These are phyloP conservation scores for Electrophaes corylata DNA, from an alignment of 2,888 invertebrate genomes.

Conservation along the genomic window DNA sequence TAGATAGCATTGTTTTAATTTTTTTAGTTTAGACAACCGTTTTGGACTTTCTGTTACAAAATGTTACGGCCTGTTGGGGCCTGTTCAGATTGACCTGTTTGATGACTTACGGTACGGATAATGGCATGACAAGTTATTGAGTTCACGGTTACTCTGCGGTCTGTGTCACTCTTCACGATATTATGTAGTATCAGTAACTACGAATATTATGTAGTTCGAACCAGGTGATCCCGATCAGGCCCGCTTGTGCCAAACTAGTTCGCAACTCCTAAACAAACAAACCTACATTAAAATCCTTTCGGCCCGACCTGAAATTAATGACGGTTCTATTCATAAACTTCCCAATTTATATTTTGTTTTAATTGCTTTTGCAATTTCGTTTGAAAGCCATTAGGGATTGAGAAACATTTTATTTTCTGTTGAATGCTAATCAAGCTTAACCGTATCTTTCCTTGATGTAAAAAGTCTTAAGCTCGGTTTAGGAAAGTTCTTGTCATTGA, in stretches of 20 bases:
- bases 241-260: constrained; percentile 50
- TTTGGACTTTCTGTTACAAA: too few species aligned
- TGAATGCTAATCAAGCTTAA: constrained; percentile 22
- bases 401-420: constrained; percentile 28
- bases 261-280: constrained; percentile 52
- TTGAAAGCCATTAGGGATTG: constrained; percentile 34
- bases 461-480: background rate
- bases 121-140: too few species aligned
- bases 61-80: too few species aligned
- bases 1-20: too few species aligned
- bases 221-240: constrained; percentile 56
- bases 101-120: too few species aligned
- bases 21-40: too few species aligned
- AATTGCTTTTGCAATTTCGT: constrained; percentile 46
- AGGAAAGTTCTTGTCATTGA: background rate
- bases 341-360: constrained; percentile 58
- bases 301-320: constrained; percentile 56
- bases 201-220: constrained; percentile 18
- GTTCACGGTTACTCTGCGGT: too few species aligned
- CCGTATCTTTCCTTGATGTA: background rate
- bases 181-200: background rate
- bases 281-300: constrained; percentile 58
- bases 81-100: too few species aligned
- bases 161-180: too few species aligned
- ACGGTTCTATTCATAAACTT: constrained; percentile 54